phyloP scores from a whole-genome alignment of 2,797 vertebrate species.

The Tragopan temminckii region DNA sequence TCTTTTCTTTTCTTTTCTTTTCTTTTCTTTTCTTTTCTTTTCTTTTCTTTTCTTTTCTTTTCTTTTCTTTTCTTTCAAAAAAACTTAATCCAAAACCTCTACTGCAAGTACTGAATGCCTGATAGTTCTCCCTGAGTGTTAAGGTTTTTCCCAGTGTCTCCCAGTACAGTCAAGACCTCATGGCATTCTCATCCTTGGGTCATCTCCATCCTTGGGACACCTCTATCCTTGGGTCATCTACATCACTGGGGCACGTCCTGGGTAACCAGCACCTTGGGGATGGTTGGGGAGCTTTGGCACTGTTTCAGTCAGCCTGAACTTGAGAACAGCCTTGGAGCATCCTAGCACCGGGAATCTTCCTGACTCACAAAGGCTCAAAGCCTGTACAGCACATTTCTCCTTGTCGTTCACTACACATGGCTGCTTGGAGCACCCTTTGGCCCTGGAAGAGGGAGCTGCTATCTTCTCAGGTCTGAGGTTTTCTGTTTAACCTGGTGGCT shows the following conservation, averaged over 20 bases:
- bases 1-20: too few relatives aligned
- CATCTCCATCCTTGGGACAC: too few relatives aligned
- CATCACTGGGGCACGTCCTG: background rate
- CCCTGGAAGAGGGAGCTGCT: background rate
- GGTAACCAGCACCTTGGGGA: background rate
- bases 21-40: too few relatives aligned
- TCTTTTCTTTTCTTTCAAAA: background rate
- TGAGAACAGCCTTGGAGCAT: background rate
- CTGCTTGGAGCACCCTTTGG: background rate
- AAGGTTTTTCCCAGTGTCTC: background rate
- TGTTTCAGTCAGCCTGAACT: background rate
- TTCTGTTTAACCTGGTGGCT: background rate
- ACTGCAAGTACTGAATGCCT: background rate
- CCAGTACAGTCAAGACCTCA: background rate
- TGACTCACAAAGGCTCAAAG: background rate
- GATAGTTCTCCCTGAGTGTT: background rate
- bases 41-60: background rate
- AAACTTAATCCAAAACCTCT: background rate
- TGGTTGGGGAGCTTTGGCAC: background rate
- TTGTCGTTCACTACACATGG: background rate
- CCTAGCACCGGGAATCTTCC: background rate
- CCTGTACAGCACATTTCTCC: background rate
- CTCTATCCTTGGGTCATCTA: too few relatives aligned
- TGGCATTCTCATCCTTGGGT: background rate
- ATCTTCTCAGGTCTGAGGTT: background rate